Conservation (phyloP, 2,113 vertebrate genomes). For the Conger conger region DNA sequence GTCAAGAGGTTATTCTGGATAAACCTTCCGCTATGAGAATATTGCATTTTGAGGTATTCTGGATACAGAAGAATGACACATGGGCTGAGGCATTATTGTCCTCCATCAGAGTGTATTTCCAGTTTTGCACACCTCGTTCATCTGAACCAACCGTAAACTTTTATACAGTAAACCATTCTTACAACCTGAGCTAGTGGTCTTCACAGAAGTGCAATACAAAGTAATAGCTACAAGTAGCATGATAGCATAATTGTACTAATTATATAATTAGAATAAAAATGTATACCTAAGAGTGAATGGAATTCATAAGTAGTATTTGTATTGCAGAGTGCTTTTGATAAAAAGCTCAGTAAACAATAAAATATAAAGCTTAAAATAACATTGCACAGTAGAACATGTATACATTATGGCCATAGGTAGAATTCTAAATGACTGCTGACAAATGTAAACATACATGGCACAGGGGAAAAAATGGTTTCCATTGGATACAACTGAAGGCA, state of each 20-base stretch:
- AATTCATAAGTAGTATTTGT: background rate
- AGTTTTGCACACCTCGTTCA: background rate
- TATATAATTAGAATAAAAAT: background rate
- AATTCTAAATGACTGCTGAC: background rate
- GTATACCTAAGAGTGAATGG: background rate
- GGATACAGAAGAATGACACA: background rate
- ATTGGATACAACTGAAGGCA: no score
- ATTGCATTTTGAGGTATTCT: background rate
- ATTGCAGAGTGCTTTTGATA: background rate
- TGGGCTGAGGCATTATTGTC: background rate
- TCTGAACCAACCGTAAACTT: background rate
- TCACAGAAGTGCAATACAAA: background rate
- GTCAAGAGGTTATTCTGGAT: background rate
- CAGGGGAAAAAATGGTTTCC: background rate
- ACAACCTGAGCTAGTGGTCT: background rate
- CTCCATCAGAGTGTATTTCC: background rate
- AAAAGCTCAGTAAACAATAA: background rate
- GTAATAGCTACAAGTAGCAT: background rate
- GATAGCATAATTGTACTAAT: background rate
- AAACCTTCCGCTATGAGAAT: background rate
- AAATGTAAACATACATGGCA: slow-evolving; percentile 20
- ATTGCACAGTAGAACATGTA: slow-evolving; percentile 7
- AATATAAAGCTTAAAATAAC: background rate
- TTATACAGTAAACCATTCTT: background rate
- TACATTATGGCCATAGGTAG: slow-evolving; percentile 5